Percentiles rank a stretch among this genome's conserved stretches.
These are phyloP conservation scores for Marasmarcha lunaedactyla DNA, from an alignment of 2,888 invertebrate genomes.

Conservation along the genomic window DNA sequence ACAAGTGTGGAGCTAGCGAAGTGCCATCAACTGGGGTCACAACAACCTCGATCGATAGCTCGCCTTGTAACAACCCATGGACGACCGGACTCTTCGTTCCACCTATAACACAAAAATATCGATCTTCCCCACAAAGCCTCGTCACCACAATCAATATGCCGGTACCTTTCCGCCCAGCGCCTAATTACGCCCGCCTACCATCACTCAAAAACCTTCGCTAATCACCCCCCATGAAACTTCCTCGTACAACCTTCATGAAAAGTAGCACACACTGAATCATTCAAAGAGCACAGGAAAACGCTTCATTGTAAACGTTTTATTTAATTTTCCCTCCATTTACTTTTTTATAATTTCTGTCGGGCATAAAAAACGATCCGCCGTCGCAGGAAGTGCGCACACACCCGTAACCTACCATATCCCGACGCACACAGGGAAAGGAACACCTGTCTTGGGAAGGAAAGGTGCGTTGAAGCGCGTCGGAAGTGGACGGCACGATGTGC, in stretches of 20 bases:
- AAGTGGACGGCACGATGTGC: slow-evolving; percentile 36
- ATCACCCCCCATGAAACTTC: slow-evolving; percentile 25
- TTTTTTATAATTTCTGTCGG: slow-evolving; percentile 68
- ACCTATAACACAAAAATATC: slow-evolving; percentile 67
- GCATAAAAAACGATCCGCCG: slow-evolving; percentile 68
- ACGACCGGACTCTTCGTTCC: slow-evolving; percentile 62
- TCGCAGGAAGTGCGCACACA: slow-evolving; percentile 65
- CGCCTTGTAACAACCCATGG: slow-evolving; percentile 52
- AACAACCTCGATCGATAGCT: slow-evolving; percentile 56
- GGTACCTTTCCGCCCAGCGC: slow-evolving; percentile 62
- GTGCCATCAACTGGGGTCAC: slow-evolving; percentile 49
- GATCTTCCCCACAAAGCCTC: slow-evolving; percentile 63
- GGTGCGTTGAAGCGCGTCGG: slow-evolving; percentile 58
- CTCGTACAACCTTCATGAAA: slow-evolving; percentile 40
- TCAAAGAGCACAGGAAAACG: slow-evolving; percentile 68
- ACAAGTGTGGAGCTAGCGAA: slow-evolving; percentile 34
- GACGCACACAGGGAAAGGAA: slow-evolving; percentile 59
- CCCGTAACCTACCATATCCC: slow-evolving; percentile 31
- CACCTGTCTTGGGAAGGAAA: slow-evolving; percentile 69
- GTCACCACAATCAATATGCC: slow-evolving; percentile 68
- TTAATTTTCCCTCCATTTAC: slow-evolving; percentile 71
- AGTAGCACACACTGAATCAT: slow-evolving; percentile 62
- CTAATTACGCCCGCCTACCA: slow-evolving; percentile 66
- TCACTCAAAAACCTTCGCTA: slow-evolving; percentile 50
- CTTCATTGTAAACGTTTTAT: slow-evolving; percentile 70